phyloP scores from a whole-genome alignment of 2,888 invertebrate species.

The Sycophila texana region DNA sequence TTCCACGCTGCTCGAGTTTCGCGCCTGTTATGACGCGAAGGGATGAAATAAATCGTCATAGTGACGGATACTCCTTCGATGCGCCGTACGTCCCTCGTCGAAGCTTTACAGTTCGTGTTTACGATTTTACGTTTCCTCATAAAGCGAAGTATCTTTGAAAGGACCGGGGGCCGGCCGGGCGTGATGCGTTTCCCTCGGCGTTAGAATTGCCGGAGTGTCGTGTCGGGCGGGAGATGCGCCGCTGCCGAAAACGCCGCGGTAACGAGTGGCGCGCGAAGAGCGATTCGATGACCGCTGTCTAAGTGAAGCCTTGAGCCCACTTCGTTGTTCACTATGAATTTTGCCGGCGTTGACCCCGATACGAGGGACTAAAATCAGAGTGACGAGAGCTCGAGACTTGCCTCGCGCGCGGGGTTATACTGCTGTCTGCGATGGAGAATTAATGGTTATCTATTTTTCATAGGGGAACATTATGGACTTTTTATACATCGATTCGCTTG shows the following conservation, averaged over 20 bases:
- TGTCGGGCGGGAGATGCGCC: constrained; percentile 27
- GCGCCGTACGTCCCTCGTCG: constrained; percentile 60
- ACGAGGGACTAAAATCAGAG: neutral
- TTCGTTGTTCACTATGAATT: constrained; percentile 45
- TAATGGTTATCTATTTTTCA: constrained; percentile 16
- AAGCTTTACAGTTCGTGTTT: constrained; percentile 66
- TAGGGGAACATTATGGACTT: neutral
- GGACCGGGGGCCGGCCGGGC: constrained; percentile 28
- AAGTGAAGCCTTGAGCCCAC: constrained; percentile 14
- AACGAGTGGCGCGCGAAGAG: constrained; percentile 6
- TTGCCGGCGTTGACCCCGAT: neutral
- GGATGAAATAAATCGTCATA: constrained; percentile 38
- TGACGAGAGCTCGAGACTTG: neutral
- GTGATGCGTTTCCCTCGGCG: constrained; percentile 38
- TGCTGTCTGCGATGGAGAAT: neutral
- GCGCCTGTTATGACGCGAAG: neutral
- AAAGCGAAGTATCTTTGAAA: constrained; percentile 66
- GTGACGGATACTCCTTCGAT: constrained; percentile 62
- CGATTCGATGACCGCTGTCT: constrained; percentile 48
- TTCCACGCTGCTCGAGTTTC: neutral
- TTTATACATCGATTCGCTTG: no score
- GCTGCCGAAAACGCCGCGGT: constrained; percentile 22
- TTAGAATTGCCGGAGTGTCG: constrained; percentile 47
- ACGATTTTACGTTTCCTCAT: constrained; percentile 68
- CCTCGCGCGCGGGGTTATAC: neutral